Conservation (phyloP, 23 tunicate genomes). For the Styela plicata region DNA sequence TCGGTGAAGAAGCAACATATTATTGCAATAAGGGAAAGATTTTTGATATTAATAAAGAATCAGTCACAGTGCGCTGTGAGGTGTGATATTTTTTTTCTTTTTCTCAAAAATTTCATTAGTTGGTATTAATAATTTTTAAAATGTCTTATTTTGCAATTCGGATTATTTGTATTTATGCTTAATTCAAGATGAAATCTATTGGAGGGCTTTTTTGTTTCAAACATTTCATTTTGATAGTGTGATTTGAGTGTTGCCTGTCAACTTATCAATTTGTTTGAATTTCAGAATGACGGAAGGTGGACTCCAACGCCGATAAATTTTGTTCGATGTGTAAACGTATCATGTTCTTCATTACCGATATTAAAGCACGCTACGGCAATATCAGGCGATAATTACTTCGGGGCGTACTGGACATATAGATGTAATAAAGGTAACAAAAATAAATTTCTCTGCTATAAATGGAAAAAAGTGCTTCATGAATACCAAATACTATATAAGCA, state of each 20-base stretch:
- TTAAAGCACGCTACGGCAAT: slow-evolving; percentile 7
- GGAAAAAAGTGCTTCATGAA: not conserved
- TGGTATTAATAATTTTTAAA: too few relatives aligned
- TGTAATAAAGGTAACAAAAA: slow-evolving; percentile 9
- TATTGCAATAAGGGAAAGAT: slow-evolving; percentile 12
- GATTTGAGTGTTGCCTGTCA: too few relatives aligned
- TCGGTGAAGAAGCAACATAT: slow-evolving; percentile 29
- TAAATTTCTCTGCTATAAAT: not conserved
- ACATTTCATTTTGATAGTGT: too few relatives aligned
- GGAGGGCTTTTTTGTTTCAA: too few relatives aligned
- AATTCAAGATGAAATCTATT: too few relatives aligned
- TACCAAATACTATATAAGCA: too few relatives aligned
- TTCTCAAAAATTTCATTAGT: too few relatives aligned
- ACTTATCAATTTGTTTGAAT: too few relatives aligned
- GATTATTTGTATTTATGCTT: too few relatives aligned
- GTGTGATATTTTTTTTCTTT: too few relatives aligned
- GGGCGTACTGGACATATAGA: slow-evolving; percentile 7
- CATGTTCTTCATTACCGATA: slow-evolving; percentile 37
- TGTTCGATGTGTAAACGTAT: slow-evolving; percentile 40
- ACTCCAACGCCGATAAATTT: slow-evolving; percentile 44
- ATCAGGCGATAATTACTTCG: slow-evolving; percentile 8
- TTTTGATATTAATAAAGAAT: not conserved
- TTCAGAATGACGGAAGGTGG: slow-evolving; percentile 45
- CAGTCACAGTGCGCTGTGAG: not conserved
- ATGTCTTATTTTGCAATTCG: too few relatives aligned